Conservation (phyloP, 2,113 vertebrate genomes). For the Vidua macroura region DNA sequence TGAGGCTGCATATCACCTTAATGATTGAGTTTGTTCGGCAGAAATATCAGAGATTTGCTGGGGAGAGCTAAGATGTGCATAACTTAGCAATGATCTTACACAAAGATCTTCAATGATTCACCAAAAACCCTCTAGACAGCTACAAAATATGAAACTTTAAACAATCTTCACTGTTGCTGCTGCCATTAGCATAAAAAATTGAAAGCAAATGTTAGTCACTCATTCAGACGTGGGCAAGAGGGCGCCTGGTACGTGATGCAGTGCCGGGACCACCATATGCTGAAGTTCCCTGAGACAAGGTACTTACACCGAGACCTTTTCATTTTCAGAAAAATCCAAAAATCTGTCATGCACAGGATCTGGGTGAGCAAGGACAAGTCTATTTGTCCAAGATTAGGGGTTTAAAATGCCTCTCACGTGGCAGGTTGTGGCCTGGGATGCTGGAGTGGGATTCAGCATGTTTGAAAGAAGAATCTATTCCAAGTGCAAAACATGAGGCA, state of each 20-base stretch:
- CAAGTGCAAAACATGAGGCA: not conserved
- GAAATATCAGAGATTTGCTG: not conserved
- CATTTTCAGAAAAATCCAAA: not conserved
- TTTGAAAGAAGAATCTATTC: not conserved
- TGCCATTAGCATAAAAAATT: not conserved
- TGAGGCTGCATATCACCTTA: not conserved
- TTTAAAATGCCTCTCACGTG: not conserved
- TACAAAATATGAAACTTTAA: conserved; percentile 11
- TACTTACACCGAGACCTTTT: not conserved
- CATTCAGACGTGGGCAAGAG: not conserved
- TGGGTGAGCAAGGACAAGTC: not conserved
- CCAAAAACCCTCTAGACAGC: not conserved
- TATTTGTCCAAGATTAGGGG: not conserved
- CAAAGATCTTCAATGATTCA: not conserved
- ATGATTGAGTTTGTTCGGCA: not conserved
- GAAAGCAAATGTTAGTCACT: not conserved
- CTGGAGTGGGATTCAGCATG: not conserved
- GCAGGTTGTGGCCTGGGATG: not conserved
- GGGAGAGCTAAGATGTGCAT: not conserved
- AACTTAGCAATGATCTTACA: not conserved
- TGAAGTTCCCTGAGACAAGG: not conserved
- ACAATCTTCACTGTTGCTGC: not conserved
- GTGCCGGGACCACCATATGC: not conserved
- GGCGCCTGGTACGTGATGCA: not conserved
- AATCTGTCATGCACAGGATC: not conserved